Evolutionary conservation across 2,113 vertebrate genomes (phyloP).

Genomic region (Calypte anna): DNA sequence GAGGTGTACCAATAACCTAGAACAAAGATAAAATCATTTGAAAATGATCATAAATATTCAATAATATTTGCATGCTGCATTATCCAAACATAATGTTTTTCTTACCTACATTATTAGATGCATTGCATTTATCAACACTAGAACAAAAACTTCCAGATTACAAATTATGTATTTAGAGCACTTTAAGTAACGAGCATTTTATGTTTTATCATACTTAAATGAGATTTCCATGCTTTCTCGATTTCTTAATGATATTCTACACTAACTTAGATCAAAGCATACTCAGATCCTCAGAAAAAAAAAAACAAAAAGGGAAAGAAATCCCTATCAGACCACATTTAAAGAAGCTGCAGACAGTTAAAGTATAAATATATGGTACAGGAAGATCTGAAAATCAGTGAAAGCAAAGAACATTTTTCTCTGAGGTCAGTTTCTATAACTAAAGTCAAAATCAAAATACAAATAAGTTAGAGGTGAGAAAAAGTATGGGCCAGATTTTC

Average conservation of each 20-base stretch:
- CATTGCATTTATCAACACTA: neutral
- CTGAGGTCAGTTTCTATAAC: neutral
- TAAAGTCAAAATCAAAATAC: neutral
- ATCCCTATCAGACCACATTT: accelerated
- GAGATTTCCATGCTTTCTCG: neutral
- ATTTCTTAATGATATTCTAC: neutral
- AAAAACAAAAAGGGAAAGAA: neutral
- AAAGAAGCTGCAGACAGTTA: neutral
- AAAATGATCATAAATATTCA: neutral
- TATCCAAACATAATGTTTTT: neutral
- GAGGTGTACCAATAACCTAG: constrained; percentile 94
- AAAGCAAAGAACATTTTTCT: neutral
- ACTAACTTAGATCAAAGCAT: neutral
- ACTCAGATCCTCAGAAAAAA: neutral
- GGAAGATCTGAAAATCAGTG: neutral
- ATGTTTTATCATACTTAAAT: neutral
- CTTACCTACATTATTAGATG: neutral
- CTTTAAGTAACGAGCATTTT: neutral
- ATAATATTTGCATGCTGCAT: neutral
- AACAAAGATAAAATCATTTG: constrained; percentile 31
- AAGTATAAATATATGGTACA: neutral
- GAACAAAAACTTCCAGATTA: neutral
- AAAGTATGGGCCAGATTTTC: neutral
- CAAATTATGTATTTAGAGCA: neutral
- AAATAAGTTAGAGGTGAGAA: neutral